Percentiles rank a stretch among this genome's conserved stretches.
Conservation (phyloP, 2,888 invertebrate genomes). For the Apodemia zela region DNA sequence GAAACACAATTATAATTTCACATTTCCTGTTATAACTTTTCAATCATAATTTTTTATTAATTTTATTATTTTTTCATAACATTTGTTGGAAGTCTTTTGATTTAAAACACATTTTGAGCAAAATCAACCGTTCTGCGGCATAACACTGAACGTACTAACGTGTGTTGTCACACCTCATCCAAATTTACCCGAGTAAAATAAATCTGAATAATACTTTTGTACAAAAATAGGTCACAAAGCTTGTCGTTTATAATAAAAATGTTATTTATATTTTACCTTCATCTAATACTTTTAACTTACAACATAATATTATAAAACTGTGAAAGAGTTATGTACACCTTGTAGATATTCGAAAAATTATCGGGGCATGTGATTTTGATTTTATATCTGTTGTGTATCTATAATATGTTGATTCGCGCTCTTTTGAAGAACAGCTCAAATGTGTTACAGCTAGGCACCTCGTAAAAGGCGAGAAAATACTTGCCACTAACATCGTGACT, state of each 20-base stretch:
- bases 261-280: slow-evolving; percentile 8
- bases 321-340: too few relatives aligned
- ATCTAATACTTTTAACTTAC: not conserved
- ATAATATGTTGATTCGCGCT: too few relatives aligned
- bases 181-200: slow-evolving; percentile 24
- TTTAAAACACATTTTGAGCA: slow-evolving; percentile 34
- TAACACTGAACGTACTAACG: slow-evolving; percentile 41
- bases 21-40: slow-evolving; percentile 62
- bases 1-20: slow-evolving; percentile 39
- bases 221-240: slow-evolving; percentile 4
- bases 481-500: too few relatives aligned
- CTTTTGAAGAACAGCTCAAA: too few relatives aligned
- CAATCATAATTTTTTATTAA: slow-evolving; percentile 51
- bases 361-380: too few relatives aligned
- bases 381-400: too few relatives aligned
- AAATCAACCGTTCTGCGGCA: slow-evolving; percentile 40
- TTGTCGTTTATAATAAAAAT: slow-evolving; percentile 11
- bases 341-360: too few relatives aligned
- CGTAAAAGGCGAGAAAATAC: too few relatives aligned
- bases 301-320: too few relatives aligned
- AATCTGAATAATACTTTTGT: slow-evolving; percentile 6
- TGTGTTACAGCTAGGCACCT: too few relatives aligned
- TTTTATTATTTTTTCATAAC: slow-evolving; percentile 38
- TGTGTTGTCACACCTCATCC: slow-evolving; percentile 26
- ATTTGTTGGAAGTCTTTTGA: slow-evolving; percentile 49